These are phyloP conservation scores for Indicator maculatus DNA, from an alignment of 2,113 vertebrate species.

Conservation along the genomic window DNA sequence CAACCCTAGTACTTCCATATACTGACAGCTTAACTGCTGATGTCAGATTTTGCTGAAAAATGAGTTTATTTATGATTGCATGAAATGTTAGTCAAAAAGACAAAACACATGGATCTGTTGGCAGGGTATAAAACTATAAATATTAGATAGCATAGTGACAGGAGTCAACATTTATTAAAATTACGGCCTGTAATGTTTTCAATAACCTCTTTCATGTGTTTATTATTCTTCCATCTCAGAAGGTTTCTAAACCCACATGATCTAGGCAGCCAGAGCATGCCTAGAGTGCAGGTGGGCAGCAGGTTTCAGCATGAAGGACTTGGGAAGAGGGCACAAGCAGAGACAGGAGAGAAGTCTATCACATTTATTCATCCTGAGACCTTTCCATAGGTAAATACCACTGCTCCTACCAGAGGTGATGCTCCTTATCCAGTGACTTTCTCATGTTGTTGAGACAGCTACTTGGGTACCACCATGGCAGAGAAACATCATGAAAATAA, in stretches of 20 bases:
- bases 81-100: constrained; percentile 68
- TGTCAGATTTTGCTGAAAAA: constrained; percentile 68
- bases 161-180: constrained; percentile 63
- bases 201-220: constrained; percentile 39
- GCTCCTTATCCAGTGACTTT: neutral
- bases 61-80: constrained; percentile 66
- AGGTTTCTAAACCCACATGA: neutral
- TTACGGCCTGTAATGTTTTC: constrained; percentile 59
- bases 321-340: neutral
- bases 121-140: constrained; percentile 66
- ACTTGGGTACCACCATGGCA: neutral
- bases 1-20: neutral
- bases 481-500: neutral
- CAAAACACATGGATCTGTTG: constrained; percentile 54
- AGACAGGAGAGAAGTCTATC: neutral
- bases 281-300: neutral
- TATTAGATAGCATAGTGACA: constrained; percentile 50
- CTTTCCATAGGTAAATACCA: neutral
- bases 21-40: constrained; percentile 66
- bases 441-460: neutral
- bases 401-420: neutral
- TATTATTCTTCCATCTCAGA: neutral
- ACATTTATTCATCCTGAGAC: neutral
- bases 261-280: neutral
- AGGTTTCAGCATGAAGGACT: neutral